phyloP scores from a whole-genome alignment of 2,113 vertebrate genomes.

The Eonycteris spelaea region DNA sequence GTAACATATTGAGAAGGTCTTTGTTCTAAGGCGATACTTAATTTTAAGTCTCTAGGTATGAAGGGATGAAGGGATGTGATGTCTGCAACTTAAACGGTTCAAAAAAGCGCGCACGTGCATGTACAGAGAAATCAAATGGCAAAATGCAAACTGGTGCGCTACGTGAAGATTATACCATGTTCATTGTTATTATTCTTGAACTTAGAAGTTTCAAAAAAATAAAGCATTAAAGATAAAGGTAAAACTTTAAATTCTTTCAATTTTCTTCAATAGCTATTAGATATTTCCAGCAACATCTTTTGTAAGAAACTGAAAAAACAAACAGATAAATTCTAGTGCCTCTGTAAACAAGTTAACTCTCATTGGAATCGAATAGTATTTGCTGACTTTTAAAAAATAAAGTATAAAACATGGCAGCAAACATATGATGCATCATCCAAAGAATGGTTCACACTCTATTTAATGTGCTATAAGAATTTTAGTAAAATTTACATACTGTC shows the following conservation, averaged over 20 bases:
- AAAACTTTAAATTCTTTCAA: background rate
- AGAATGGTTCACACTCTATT: background rate
- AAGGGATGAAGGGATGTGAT: background rate
- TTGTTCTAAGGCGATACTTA: background rate
- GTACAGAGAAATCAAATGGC: background rate
- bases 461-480: background rate
- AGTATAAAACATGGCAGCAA: background rate
- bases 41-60: background rate
- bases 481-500: background rate
- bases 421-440: background rate
- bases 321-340: background rate
- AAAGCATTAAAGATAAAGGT: background rate
- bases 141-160: background rate
- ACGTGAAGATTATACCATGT: background rate
- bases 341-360: background rate
- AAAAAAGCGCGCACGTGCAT: background rate
- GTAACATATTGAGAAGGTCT: background rate
- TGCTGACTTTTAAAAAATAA: background rate
- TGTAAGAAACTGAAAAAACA: conserved; percentile 12
- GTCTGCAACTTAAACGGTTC: background rate
- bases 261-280: background rate
- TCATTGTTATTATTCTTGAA: background rate
- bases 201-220: background rate
- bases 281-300: background rate
- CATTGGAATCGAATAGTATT: background rate